Base-by-base conservation (phyloP, 1,140 invertebrate species). In the Bombus haemorrhoidalis region DNA sequence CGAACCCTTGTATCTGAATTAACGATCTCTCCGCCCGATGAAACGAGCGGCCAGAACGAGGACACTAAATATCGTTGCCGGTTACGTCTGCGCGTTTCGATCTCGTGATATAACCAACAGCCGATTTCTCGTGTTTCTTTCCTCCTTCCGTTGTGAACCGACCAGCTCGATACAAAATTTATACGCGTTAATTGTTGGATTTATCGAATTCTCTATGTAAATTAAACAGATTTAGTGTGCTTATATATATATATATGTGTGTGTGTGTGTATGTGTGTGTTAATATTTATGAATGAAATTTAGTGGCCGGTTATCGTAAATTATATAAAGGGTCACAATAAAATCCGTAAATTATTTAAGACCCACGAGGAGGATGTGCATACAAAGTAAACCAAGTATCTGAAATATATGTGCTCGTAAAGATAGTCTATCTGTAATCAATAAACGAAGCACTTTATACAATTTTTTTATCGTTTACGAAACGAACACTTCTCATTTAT, bases 1-100 rank as follows among this genome's bases (percentile, higher is more conserved):
- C 83, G 76, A 59, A 62, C 47, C 53, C 76, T 79, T 80, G 83
- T 84, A 84, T 79, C 83, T 43, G 71, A 78, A 84, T 79, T 43
- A 84, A 79, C 75, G 83, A 79, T 84, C 83, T n/a, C n/a, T 59
- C 2, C 18, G 32, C 5, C 13, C 64, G 78, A 41, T 13, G 34
- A 53, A 47, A 83, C 15, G 39, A 13, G 28, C 66, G 1, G 34
- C 28, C 47, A 43, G 41, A 71, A 74, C 39, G 37, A 39, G 66
- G 25, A 69, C 78, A 22, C 32, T 34, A 53, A 69, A 68, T 69
- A 80, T 53, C 57, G 6, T 25, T 9, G 41, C 22, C 34, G 32
- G 41, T 68, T 79, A n/a, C 15, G 28, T 34, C 39, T 18, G 76
- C 62, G 59, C n/a, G 78, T 13, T 28, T 57, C 41, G 3, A 25